Evolutionary conservation across 1,140 invertebrate species (phyloP).

Genomic region (Trachymyrmex cornetzi): DNA sequence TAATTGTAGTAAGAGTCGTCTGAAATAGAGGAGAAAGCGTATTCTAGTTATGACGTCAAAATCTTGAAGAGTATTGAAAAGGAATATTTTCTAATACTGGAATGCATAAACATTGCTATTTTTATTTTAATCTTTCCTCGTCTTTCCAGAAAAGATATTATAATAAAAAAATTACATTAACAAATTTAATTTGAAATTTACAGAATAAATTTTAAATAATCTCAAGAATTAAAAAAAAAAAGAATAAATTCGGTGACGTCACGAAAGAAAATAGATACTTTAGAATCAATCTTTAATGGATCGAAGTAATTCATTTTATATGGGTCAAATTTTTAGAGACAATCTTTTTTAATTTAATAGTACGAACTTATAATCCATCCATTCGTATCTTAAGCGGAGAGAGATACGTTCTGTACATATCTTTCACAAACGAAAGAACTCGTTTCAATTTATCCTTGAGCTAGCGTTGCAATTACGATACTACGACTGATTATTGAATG

Average conservation of each 20-base stretch:
- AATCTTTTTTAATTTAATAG: conserved; percentile 1
- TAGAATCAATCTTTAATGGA: not conserved
- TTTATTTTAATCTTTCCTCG: not conserved
- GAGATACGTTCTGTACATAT: not conserved
- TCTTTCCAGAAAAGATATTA: not conserved
- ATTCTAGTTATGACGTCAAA: not conserved
- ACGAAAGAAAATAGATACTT: not conserved
- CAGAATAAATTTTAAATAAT: not conserved
- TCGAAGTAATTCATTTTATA: not conserved
- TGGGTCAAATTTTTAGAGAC: not conserved
- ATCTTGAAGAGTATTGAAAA: not conserved
- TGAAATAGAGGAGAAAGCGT: conserved; percentile 48
- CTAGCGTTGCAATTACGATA: conserved; percentile 43
- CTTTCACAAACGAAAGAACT: not conserved
- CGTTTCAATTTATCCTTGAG: conserved; percentile 30
- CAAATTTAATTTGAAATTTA: not conserved
- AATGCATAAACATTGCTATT: not conserved
- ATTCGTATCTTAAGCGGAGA: not conserved
- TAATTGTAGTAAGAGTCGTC: conserved; percentile 66
- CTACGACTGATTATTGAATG: conserved; percentile 51
- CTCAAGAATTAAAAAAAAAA: not conserved
- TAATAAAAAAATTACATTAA: not conserved
- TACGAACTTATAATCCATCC: not conserved
- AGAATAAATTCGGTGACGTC: not conserved
- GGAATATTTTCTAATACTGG: not conserved